These are phyloP conservation scores for Drosophila buzzatii DNA, from an alignment of 2,888 invertebrate species.

Conservation along the genomic window DNA sequence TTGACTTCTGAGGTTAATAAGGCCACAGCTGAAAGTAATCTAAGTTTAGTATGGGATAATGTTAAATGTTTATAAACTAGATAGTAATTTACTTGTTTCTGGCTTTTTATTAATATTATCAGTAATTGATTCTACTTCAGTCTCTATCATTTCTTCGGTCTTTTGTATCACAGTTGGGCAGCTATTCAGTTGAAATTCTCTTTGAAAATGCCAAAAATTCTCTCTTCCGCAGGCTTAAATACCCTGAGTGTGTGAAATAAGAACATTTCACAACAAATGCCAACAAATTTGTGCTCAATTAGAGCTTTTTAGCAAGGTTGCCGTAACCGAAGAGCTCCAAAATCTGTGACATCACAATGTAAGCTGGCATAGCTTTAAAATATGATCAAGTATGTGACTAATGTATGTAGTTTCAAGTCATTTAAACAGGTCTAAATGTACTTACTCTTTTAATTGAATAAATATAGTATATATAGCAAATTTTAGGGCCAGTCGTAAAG, in stretches of 20 bases:
- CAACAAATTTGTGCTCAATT: not conserved
- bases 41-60: not conserved
- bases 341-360: not conserved
- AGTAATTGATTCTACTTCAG: not conserved
- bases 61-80: too few relatives aligned
- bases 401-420: too few relatives aligned
- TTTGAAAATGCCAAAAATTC: not conserved
- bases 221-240: not conserved
- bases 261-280: constrained; percentile 2
- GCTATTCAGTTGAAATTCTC: not conserved
- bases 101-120: not conserved
- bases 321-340: not conserved
- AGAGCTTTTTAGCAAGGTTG: not conserved
- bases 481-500: too few relatives aligned
- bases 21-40: not conserved
- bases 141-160: not conserved
- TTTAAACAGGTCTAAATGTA: too few relatives aligned
- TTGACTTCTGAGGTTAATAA: not conserved
- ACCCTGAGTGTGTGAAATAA: not conserved
- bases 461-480: too few relatives aligned
- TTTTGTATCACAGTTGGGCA: not conserved
- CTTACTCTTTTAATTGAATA: too few relatives aligned
- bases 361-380: not conserved
- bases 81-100: not conserved
- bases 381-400: too few relatives aligned